A percentile compares a stretch with the other conserved stretches of the same genome.
Evolutionary conservation across 2,113 vertebrate species (phyloP).

Genomic region (Erythrolamprus reginae): DNA sequence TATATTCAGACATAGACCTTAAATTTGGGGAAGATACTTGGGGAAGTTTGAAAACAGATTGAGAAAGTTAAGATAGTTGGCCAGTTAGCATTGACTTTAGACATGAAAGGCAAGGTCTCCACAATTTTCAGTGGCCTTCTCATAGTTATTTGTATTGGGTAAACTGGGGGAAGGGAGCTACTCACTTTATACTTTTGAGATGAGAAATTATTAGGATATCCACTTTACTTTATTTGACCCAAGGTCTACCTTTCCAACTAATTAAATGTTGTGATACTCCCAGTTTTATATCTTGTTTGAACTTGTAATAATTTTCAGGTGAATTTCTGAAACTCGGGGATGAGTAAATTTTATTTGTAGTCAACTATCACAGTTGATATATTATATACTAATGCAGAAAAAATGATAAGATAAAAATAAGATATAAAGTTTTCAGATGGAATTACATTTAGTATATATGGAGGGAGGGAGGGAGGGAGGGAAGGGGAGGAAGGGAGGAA

Average conservation of each 20-base stretch:
- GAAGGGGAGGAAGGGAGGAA: background rate
- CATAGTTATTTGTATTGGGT: background rate
- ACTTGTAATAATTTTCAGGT: background rate
- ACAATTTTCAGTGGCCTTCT: background rate
- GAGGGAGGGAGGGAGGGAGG: background rate
- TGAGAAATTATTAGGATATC: background rate
- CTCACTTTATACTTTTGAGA: background rate
- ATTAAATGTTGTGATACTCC: background rate
- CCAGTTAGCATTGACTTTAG: background rate
- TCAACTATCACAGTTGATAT: background rate
- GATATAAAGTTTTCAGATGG: background rate
- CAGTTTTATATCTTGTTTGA: background rate
- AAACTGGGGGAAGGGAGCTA: background rate
- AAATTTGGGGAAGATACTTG: background rate
- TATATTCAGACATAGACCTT: background rate
- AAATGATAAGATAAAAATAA: background rate
- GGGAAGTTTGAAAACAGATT: background rate
- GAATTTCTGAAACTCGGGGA: background rate
- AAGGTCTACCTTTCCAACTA: background rate
- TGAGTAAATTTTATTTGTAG: background rate
- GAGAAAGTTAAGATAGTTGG: background rate
- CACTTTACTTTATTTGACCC: background rate
- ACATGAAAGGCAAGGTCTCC: background rate
- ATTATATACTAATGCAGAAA: background rate
- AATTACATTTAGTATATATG: background rate